A percentile compares a stretch with the other conserved stretches of the same genome.
Evolutionary conservation across 2,797 vertebrate genomes (phyloP).

Genomic region (Sebastes iracundus): DNA sequence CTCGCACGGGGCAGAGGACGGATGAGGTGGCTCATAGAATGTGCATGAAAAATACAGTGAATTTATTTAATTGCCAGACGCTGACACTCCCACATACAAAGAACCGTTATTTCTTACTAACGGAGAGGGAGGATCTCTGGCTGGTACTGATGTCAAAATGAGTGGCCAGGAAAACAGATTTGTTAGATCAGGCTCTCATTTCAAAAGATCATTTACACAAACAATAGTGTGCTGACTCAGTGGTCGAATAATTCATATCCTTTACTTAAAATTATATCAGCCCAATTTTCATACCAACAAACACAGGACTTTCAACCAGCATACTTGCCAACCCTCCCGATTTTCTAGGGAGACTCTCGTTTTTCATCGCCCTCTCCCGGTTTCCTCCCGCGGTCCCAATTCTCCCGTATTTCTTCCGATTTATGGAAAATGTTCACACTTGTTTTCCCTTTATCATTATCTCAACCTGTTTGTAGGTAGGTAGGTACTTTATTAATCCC

Average conservation of each 20-base stretch:
- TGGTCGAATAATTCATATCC: neutral
- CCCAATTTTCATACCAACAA: too few relatives aligned
- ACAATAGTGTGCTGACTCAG: neutral
- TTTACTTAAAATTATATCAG: neutral
- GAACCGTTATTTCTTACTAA: conserved; percentile 31
- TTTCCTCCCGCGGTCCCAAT: too few relatives aligned
- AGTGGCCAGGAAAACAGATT: conserved; percentile 32
- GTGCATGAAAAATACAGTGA: conserved; percentile 34
- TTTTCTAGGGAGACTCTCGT: too few relatives aligned
- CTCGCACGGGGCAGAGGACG: conserved; percentile 39
- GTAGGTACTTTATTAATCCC: too few relatives aligned
- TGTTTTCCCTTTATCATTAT: too few relatives aligned
- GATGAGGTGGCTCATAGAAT: conserved; percentile 36
- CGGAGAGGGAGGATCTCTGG: conserved; percentile 35
- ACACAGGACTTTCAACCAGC: too few relatives aligned
- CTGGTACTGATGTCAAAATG: conserved; percentile 26
- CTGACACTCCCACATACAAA: conserved; percentile 22
- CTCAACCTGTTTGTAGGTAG: too few relatives aligned
- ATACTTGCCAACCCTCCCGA: too few relatives aligned
- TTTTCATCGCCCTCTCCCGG: too few relatives aligned
- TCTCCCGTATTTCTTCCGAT: too few relatives aligned
- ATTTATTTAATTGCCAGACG: neutral
- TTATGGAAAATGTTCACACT: too few relatives aligned
- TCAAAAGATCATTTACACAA: neutral
- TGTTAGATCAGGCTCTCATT: conserved; percentile 14